Evolutionary conservation across 1,140 invertebrate species (phyloP).

Genomic region (Stegodyphus dumicola): DNA sequence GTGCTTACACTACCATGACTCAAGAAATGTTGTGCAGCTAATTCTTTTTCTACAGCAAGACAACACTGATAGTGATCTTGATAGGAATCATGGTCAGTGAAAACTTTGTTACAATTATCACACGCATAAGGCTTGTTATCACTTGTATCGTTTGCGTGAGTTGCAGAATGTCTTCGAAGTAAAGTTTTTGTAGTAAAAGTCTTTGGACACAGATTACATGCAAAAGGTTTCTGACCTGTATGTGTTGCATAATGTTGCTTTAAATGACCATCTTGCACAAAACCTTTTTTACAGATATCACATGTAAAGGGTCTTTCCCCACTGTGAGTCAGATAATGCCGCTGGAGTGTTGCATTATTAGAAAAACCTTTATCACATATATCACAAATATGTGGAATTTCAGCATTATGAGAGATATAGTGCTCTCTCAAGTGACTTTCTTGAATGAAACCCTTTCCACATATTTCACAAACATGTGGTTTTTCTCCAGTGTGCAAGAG

Average conservation of each 20-base stretch:
- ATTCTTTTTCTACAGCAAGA: conserved; percentile 31
- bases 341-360: conserved; percentile 30
- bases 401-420: conserved; percentile 51
- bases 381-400: conserved; percentile 47
- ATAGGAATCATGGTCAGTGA: conserved; percentile 7
- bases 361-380: conserved; percentile 44
- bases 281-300: conserved; percentile 28
- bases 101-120: conserved; percentile 22
- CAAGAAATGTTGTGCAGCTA: conserved; percentile 38
- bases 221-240: conserved; percentile 28
- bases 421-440: conserved; percentile 46
- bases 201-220: conserved; percentile 17
- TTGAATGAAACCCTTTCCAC: conserved; percentile 46
- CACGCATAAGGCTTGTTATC: conserved; percentile 5
- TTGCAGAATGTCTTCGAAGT: conserved; percentile 9
- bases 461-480: conserved; percentile 43
- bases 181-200: conserved; percentile 36
- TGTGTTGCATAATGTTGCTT: conserved; percentile 38
- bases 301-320: conserved; percentile 27
- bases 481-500: conserved; percentile 34
- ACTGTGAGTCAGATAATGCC: conserved; percentile 25
- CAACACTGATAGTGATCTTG: conserved; percentile 36
- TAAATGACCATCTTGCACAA: conserved; percentile 37
- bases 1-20: conserved; percentile 28
- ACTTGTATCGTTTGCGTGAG: background rate